Conservation (phyloP, 2,113 vertebrate species). For the Gymnorhina tibicen region DNA sequence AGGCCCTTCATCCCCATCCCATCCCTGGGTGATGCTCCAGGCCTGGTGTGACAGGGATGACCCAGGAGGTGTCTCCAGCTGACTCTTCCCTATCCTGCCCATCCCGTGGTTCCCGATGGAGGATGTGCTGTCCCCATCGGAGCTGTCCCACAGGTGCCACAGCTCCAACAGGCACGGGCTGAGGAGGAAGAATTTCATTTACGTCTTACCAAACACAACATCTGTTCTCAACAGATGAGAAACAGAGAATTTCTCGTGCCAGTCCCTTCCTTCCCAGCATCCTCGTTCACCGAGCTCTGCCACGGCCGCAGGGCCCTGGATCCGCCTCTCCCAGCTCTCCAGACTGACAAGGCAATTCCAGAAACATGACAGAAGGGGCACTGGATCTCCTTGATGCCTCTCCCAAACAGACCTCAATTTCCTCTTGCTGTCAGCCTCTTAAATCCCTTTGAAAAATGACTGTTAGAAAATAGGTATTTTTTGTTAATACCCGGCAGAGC, state of each 20-base stretch:
- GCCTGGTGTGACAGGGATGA: neutral
- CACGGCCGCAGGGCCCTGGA: neutral
- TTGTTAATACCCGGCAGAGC: neutral
- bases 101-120: neutral
- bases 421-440: neutral
- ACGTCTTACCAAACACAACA: neutral
- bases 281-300: neutral
- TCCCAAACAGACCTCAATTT: neutral
- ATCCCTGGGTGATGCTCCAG: neutral
- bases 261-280: neutral
- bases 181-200: neutral
- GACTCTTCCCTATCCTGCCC: neutral
- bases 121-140: neutral
- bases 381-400: neutral
- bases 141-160: neutral
- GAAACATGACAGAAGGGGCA: neutral
- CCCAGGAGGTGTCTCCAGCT: neutral
- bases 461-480: neutral
- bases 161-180: neutral
- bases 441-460: neutral
- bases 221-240: neutral
- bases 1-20: neutral
- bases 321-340: neutral
- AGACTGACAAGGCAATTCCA: neutral
- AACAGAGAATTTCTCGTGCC: neutral